phyloP scores from a whole-genome alignment of 53 echinoderm and acorn worm genomes.

The Crossaster papposus region DNA sequence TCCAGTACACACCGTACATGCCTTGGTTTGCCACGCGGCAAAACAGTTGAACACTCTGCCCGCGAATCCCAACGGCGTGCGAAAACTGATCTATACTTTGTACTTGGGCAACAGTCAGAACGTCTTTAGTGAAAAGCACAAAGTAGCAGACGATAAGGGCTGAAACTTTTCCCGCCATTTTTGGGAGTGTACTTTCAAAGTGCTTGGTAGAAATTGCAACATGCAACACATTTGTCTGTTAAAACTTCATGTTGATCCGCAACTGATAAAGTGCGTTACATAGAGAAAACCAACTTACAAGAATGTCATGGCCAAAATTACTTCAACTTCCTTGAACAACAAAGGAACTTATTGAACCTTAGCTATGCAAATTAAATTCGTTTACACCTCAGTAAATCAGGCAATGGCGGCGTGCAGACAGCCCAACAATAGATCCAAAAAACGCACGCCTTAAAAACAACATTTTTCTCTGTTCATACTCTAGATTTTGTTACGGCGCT shows the following conservation, averaged over 20 bases:
- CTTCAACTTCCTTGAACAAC: neutral
- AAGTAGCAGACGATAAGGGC: constrained; percentile 4
- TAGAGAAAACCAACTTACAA: neutral
- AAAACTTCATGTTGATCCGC: neutral
- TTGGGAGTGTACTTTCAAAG: neutral
- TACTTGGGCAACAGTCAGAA: constrained; percentile 5
- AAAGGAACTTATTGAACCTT: neutral
- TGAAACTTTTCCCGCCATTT: constrained; percentile 43
- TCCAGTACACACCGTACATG: constrained; percentile 22
- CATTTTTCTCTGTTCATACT: neutral
- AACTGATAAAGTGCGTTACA: neutral
- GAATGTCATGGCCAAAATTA: neutral
- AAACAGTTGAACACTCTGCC: constrained; percentile 1
- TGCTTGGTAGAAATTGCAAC: neutral
- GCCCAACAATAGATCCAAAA: neutral
- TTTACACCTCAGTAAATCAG: neutral
- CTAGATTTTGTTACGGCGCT: neutral
- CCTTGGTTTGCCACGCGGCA: constrained; percentile 23
- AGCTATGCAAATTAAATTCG: neutral
- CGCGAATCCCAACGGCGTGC: neutral
- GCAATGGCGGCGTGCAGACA: neutral
- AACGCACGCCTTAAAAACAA: constrained; percentile 15
- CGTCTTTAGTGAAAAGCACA: neutral
- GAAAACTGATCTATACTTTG: constrained; percentile 25
- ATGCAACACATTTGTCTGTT: neutral